phyloP scores from a whole-genome alignment of 2,113 vertebrate species.

The Cygnus buccinator region DNA sequence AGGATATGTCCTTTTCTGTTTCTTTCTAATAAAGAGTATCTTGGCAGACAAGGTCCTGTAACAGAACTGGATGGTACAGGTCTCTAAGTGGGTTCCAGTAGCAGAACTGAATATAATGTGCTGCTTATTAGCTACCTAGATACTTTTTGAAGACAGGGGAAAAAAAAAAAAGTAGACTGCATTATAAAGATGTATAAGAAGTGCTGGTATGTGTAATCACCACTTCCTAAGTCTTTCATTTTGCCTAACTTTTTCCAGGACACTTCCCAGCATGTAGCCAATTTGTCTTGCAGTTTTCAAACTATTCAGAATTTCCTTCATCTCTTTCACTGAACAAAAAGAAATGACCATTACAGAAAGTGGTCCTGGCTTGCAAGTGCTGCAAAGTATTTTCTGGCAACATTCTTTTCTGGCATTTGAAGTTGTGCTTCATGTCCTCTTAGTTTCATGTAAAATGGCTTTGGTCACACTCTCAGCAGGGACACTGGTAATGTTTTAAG shows the following conservation, averaged over 20 bases:
- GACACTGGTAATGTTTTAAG: not conserved
- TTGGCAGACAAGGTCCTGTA: not conserved
- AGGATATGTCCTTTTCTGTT: not conserved
- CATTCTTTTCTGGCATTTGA: not conserved
- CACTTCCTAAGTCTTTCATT: not conserved
- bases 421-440: not conserved
- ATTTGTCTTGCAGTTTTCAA: not conserved
- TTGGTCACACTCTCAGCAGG: not conserved
- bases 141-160: not conserved
- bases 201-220: not conserved
- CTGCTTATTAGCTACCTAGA: not conserved
- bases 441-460: not conserved
- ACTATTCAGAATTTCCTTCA: not conserved
- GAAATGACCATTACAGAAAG: not conserved
- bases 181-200: not conserved
- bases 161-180: not conserved
- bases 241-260: not conserved
- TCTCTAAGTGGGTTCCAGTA: not conserved
- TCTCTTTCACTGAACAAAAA: not conserved
- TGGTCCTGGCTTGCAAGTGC: not conserved
- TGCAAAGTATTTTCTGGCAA: not conserved
- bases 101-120: not conserved
- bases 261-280: not conserved
- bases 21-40: not conserved
- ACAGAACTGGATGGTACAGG: not conserved